Evolutionary conservation across 2,113 vertebrate genomes (phyloP), one percentile per base, ranked within the genome.

Genomic region (Ovis canadensis): DNA sequence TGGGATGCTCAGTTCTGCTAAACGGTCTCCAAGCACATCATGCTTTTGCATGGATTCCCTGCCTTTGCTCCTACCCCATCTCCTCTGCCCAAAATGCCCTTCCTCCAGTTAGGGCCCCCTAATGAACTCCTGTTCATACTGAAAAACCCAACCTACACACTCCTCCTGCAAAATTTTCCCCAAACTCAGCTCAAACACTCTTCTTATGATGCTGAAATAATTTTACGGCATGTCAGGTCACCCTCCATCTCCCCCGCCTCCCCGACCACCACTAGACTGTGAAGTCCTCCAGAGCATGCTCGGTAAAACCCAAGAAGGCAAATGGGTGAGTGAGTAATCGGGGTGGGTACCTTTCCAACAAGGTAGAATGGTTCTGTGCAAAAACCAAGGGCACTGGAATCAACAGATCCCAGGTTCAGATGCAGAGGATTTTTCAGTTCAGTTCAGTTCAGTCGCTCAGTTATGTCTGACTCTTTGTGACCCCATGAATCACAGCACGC

Each of bases 241-340:
- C 1, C 55, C 45, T 17, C 43, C 25, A 4, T 48, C 3, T 3
- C 59, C 31, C 6, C 4, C 16, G 0, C 59, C 7, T 14, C 40
- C 71, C 23, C 0, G 5, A 23, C 67, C 67, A 23, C 29, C 10
- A 25, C 36, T 55, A 40, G 11, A 40, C 55, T 31, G 27, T 77
- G 40, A 48, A 17, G 11, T 29, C 52, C n/a, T 43, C 52, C 29
- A 33, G 45, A 60, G 14, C 16, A 21, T 33, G n/a, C n/a, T 84
- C 7, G 7, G 0, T 36, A 54, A 89, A 54, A 55, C 14, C 10
- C 19, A 54, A 52, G 45, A 29, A 5, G 59, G 21, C 2, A 16
- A 11, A 19, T 27, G 16, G 52, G 29, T 15, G 8, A 71, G 10
- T 16, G 17, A 67, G 36, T 33, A 11, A 16, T 50, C 5, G 8